phyloP scores from a whole-genome alignment of 1,140 invertebrate genomes.

The Paramacrobiotus metropolitanus region DNA sequence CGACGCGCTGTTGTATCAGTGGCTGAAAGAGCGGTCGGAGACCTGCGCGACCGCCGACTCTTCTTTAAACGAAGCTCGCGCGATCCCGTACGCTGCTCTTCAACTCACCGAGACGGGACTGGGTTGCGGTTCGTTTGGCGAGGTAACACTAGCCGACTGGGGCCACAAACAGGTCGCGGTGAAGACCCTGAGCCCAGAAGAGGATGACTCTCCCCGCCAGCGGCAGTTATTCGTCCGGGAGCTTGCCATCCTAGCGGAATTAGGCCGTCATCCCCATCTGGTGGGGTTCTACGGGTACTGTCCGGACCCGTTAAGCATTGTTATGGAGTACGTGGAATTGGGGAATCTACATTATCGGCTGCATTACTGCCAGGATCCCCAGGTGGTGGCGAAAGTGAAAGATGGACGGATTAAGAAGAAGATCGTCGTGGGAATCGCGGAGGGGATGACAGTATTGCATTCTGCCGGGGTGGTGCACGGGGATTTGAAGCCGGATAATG shows the following conservation, averaged over 20 bases:
- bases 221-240: conserved; percentile 3
- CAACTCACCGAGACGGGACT: too few species aligned
- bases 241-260: background rate
- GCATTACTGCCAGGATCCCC: conserved; percentile 9
- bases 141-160: background rate
- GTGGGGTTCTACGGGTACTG: conserved; percentile 8
- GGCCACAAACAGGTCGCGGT: background rate
- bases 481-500: conserved; percentile 95
- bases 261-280: conserved; percentile 8
- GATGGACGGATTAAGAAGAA: conserved; percentile 8
- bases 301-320: conserved; percentile 7
- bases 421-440: conserved; percentile 29
- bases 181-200: background rate
- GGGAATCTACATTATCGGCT: conserved; percentile 7
- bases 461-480: conserved; percentile 92
- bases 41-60: too few species aligned
- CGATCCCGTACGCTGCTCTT: too few species aligned
- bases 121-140: background rate
- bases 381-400: conserved; percentile 7
- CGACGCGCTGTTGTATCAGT: too few species aligned
- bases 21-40: too few species aligned
- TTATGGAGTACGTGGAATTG: conserved; percentile 9
- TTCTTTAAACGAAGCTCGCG: too few species aligned
- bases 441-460: conserved; percentile 84
- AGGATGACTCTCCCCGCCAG: background rate